Percentiles rank a stretch among this genome's conserved stretches.
Conservation (phyloP, 64 coral and sea anemone genomes). For the Orbicella faveolata region DNA sequence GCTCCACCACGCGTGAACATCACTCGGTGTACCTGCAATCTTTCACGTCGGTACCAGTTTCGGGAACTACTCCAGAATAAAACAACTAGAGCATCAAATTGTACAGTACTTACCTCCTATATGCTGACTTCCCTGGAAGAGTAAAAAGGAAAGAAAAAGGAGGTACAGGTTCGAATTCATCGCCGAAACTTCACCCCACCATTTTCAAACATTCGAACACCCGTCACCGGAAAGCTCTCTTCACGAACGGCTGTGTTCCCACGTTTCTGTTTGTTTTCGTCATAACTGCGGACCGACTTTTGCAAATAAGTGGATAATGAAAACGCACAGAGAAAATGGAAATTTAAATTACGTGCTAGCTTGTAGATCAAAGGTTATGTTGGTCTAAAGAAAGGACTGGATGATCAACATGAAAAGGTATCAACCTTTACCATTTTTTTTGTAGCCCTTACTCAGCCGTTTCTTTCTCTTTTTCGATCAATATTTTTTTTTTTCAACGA, state of each 20-base stretch:
- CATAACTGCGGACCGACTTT: no score
- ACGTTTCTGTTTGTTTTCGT: no score
- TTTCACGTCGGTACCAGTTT: constrained; percentile 38
- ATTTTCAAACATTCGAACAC: constrained; percentile 37
- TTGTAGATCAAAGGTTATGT: no score
- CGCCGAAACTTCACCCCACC: constrained; percentile 33
- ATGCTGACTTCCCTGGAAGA: constrained; percentile 14
- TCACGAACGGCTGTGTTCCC: neutral
- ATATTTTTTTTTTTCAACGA: no score
- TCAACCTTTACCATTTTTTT: no score
- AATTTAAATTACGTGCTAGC: no score
- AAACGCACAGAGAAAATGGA: no score
- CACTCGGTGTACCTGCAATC: constrained; percentile 3
- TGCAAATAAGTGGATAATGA: no score
- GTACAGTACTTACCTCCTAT: constrained; percentile 52
- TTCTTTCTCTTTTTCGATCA: no score
- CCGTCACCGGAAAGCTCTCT: neutral
- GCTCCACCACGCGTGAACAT: constrained; percentile 15
- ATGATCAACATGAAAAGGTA: no score
- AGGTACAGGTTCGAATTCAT: constrained; percentile 54
- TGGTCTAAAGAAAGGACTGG: no score
- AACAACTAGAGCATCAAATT: constrained; percentile 8
- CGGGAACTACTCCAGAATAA: neutral
- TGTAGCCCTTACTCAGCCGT: no score
- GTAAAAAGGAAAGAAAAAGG: constrained; percentile 52